Evolutionary conservation across 2,113 vertebrate genomes (phyloP).

Genomic region (Mixornis gularis): DNA sequence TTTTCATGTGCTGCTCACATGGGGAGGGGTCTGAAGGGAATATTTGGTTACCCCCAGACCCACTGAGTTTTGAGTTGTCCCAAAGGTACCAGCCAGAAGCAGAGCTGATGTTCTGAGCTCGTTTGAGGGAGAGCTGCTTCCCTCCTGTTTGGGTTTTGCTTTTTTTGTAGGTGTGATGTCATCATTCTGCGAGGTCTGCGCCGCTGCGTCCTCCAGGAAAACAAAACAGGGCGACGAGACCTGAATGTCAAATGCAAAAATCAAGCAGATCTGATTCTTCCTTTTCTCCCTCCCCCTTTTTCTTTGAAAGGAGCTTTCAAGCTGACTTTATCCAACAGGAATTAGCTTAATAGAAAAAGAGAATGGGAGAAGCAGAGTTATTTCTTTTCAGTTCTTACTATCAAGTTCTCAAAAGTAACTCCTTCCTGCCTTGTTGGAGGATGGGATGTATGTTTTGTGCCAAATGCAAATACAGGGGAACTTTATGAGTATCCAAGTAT

Average conservation of each 20-base stretch:
- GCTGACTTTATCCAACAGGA: conserved; percentile 48
- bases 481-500: neutral
- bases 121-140: neutral
- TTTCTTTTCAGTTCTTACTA: neutral
- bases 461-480: neutral
- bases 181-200: conserved; percentile 44
- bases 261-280: conserved; percentile 29
- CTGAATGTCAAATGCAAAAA: conserved; percentile 46
- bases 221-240: conserved; percentile 39
- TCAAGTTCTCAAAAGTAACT: neutral
- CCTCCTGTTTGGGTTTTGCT: neutral
- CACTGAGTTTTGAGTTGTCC: neutral
- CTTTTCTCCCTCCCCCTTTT: conserved; percentile 18
- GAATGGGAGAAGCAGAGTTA: neutral
- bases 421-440: neutral
- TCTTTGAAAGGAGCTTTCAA: conserved; percentile 52
- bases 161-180: conserved; percentile 16
- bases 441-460: neutral
- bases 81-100: neutral
- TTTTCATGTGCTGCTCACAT: neutral
- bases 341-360: conserved; percentile 27
- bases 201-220: conserved; percentile 42
- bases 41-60: neutral
- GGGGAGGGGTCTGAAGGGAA: neutral
- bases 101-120: neutral